Evolutionary conservation across 1,140 invertebrate species (phyloP), one percentile per base, ranked within the genome.

Genomic region (Diprion similis): DNA sequence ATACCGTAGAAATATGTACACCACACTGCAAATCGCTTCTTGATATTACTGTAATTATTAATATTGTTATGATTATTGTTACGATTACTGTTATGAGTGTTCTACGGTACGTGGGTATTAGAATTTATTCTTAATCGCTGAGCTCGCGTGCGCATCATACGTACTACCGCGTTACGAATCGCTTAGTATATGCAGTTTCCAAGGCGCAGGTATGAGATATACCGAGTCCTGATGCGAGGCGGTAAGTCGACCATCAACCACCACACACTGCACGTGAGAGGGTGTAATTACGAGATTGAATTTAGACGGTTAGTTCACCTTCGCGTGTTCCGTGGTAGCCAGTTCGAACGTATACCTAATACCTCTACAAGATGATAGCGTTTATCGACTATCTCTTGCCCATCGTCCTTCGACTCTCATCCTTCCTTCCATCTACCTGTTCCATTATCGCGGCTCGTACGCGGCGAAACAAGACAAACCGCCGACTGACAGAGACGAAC

Each of bases 281-380:
- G n/a, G n/a, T 59, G 51, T 11, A 59, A 59, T n/a, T 59, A 59
- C n/a, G 51, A 59, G 51, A 59, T 59, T 59, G n/a, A 59, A 59
- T 59, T 59, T n/a, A 59, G 51, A 59, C 51, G 51, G 51, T 15
- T 59, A 17, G 51, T 17, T 59, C 51, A 37, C 24, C n/a, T 59
- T 59, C 51, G 51, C n/a, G 51, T 59, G 51, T 59, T 59, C 51
- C 3, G n/a, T 9, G 51, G 9, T 17, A 59, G 51, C 51, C n/a
- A 9, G 3, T 13, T 59, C 51, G 8, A 59, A 59, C 24, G 1
- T 59, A 59, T 15, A 59, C 51, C 51, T 59, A 59, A 59, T 59
- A 59, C 51, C 51, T 17, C 11, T 37, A 37, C n/a, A 59, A 59
- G 51, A 59, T 59, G 51, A 17, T 59, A 59, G 51, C 51, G 51